Base-by-base conservation (phyloP, 2,888 invertebrate species). In the Trachelus tabidus region DNA sequence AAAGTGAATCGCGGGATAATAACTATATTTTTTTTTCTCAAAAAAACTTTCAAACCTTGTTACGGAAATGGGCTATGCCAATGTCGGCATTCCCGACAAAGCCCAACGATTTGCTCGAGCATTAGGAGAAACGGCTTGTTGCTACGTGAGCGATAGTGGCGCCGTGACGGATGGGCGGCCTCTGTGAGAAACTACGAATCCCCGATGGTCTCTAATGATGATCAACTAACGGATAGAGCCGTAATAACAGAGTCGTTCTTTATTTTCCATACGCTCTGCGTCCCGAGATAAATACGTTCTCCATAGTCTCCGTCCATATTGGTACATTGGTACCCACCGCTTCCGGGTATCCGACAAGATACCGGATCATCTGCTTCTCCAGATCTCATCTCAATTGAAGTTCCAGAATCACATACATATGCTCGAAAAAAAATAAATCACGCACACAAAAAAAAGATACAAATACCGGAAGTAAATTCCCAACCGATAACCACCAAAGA, bases 201-300 rank as follows among this genome's bases (percentile, higher is more conserved):
- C 33, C 15, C 71, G 71, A 71, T 33, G 71, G 12, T 34, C 56
- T 56, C 71, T 71, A 71, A 71, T 71, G 71, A 71, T 71, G 71
- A 71, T 71, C 71, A 34, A 71, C 31, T 34, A 71, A 71, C 71
- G 71, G 71, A 56, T 23, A 23, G 15, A 56, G 23, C 56, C 56
- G 56, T 56, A 71, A 71, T 71, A 71, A 71, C 34, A 31, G 31
- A 71, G 71, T 34, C 30, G 31, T 71, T 71, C 35, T 71, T 71
- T 71, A 71, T 71, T 71, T 34, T 56, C 23, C 23, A 56, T 23
- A 56, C 71, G 71, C 71, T 71, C 34, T 23, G 31, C 71, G 71
- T 34, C 71, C 12, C 33, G 31, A 71, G 71, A 56, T 56, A 56
- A 56, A 56, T 56, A 56, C 56, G 56, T 56, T 56, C 56, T 9